Evolutionary conservation across 2,113 vertebrate species (phyloP).

Genomic region (Myrmecobius fasciatus): DNA sequence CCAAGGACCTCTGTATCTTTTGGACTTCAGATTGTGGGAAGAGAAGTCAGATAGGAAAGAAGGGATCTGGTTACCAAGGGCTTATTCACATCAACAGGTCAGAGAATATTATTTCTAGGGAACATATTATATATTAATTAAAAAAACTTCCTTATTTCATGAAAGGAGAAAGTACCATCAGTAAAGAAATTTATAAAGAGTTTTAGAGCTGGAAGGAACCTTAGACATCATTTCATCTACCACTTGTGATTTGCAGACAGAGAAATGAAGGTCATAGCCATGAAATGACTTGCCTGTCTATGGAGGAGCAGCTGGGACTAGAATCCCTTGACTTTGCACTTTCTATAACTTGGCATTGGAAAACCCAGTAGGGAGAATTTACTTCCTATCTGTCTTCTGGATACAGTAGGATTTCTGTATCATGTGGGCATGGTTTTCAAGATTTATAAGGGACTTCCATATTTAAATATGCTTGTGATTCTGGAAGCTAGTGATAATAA

Average conservation of each 20-base stretch:
- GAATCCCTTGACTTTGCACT: background rate
- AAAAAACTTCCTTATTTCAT: background rate
- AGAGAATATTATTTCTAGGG: background rate
- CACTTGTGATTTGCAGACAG: background rate
- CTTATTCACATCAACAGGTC: background rate
- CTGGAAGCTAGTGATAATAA: conserved; percentile 58
- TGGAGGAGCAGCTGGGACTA: background rate
- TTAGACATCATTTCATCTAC: background rate
- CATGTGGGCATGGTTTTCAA: conserved; percentile 18
- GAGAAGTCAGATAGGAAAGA: background rate
- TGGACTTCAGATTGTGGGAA: background rate
- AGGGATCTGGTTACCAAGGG: background rate
- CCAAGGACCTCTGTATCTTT: background rate
- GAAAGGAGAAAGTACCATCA: background rate
- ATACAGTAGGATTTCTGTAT: background rate
- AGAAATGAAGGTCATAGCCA: background rate
- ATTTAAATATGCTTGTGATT: conserved; percentile 51
- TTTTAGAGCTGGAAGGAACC: conserved; percentile 14
- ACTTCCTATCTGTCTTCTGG: background rate
- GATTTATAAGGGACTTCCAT: conserved; percentile 47
- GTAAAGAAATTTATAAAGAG: background rate
- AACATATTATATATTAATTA: background rate
- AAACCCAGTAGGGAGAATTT: background rate
- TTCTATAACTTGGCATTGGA: background rate
- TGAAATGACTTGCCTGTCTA: background rate